Evolutionary conservation across 2,113 vertebrate genomes (phyloP), one percentile per base, ranked within the genome.

Genomic region (Myodes glareolus): DNA sequence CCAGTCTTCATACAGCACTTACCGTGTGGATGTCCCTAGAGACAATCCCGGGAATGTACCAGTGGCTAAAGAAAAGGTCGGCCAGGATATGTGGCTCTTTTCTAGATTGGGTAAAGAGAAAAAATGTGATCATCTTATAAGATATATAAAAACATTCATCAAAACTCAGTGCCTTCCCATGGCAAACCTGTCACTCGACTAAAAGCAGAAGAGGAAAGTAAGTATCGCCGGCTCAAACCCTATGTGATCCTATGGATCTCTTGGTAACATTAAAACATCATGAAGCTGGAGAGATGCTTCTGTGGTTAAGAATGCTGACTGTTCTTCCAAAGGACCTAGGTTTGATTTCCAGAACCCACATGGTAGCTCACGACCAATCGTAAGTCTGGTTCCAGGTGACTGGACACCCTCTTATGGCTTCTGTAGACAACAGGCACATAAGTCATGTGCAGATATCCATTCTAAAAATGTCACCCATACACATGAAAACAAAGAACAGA

Each of bases 171-270:
- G 21, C 17, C 17, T 61, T 96, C 84, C 12, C 2, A 39, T n/a
- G 4, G 8, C 33, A 50, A 95, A 92, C 31, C 39, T 80, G 36
- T 77, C 85, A 70, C 27, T 95, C 65, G 93, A 76, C 27, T 75
- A 75, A 89, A 67, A 89, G 47, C 39, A 73, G 92, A 81, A 94
- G 55, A 78, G 31, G 68, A 68, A 70, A 89, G 23, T 76, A 82
- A 78, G 7, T 47, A 23, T 63, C 88, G 63, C 39, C 7, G 13
- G 70, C 19, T 17, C 85, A 75, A 89, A 91, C 3, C 6, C 19
- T 55, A 63, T 58, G 63, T 80, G 72, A 91, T 94, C 92, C 55
- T 78, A 45, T 45, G 16, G 78, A 75, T 88, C 87, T 95, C 82
- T 29, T 81, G 25, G 8, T 61, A 87, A 87, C 81, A 82, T 89